Percentiles rank a stretch among this genome's conserved stretches.
Conservation (phyloP, 2,113 vertebrate species). For the Scortum barcoo region DNA sequence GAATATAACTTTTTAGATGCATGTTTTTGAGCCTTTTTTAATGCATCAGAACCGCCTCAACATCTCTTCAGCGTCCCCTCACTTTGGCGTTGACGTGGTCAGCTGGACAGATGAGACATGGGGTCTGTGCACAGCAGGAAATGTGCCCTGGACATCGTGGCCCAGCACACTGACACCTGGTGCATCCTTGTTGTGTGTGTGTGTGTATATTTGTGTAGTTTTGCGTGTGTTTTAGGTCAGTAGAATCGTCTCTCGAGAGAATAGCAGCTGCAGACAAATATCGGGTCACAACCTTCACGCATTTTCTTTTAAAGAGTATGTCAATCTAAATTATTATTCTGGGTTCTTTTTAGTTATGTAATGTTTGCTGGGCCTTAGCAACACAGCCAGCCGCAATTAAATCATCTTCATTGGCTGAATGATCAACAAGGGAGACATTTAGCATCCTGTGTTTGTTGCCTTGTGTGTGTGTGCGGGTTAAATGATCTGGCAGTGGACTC, state of each 20-base stretch:
- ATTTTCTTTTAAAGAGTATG: slow-evolving; percentile 4
- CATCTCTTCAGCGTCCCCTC: slow-evolving; percentile 28
- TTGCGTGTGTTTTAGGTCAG: slow-evolving; percentile 38
- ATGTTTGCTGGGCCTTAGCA: slow-evolving; percentile 8
- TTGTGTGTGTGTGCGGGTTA: slow-evolving; percentile 24
- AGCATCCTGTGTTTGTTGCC: slow-evolving; percentile 47
- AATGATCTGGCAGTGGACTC: slow-evolving; percentile 55
- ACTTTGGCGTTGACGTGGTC: slow-evolving; percentile 65
- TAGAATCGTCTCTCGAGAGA: slow-evolving; percentile 55
- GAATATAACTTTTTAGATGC: slow-evolving; percentile 15
- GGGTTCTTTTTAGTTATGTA: slow-evolving; percentile 1
- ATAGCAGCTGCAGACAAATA: slow-evolving; percentile 64
- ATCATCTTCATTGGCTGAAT: slow-evolving; percentile 56
- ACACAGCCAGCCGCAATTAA: slow-evolving; percentile 59
- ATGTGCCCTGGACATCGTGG: slow-evolving; percentile 71
- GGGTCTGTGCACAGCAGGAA: slow-evolving; percentile 59
- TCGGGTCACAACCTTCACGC: slow-evolving; percentile 34
- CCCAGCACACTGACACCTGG: slow-evolving; percentile 78
- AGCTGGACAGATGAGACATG: slow-evolving; percentile 74
- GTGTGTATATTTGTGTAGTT: slow-evolving; percentile 8
- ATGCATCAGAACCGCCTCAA: slow-evolving; percentile 16
- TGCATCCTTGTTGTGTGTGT: slow-evolving; percentile 59
- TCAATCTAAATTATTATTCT: background rate
- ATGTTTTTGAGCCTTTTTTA: slow-evolving; percentile 3
- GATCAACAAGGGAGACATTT: slow-evolving; percentile 64